These are phyloP conservation scores for Laupala kohalensis DNA, from an alignment of 1,140 invertebrate genomes.

Conservation along the genomic window DNA sequence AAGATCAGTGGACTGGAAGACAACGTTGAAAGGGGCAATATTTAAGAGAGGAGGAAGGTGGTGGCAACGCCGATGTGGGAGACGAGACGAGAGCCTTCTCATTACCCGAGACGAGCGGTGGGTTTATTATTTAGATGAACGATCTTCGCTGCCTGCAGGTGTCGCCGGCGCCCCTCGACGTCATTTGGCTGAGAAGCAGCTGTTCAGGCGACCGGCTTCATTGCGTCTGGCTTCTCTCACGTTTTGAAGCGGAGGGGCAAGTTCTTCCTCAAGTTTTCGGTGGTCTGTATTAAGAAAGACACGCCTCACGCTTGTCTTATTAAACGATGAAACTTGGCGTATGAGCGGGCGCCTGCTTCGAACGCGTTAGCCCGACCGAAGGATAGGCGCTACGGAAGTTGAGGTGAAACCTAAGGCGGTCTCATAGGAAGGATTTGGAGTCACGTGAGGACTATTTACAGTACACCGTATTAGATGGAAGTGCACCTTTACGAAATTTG, in stretches of 20 bases:
- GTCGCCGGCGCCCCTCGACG: background rate
- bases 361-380: too few species aligned
- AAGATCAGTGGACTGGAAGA: too few species aligned
- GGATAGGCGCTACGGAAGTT: too few species aligned
- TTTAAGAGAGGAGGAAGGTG: background rate
- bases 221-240: too few species aligned
- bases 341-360: background rate
- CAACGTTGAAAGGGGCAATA: background rate
- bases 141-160: background rate
- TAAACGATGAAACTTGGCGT: background rate
- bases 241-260: too few species aligned
- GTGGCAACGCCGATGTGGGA: background rate
- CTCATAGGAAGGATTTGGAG: too few species aligned
- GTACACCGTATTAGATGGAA: too few species aligned
- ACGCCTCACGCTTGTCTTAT: background rate
- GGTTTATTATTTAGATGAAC: background rate
- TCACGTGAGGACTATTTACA: too few species aligned
- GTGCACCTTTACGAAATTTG: too few species aligned
- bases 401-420: too few species aligned
- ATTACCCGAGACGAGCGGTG: background rate
- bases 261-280: background rate
- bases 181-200: too few species aligned
- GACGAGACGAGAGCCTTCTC: background rate
- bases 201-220: too few species aligned
- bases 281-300: background rate